Conservation (phyloP, 1,140 invertebrate genomes). For the Leptinotarsa lineolata region DNA sequence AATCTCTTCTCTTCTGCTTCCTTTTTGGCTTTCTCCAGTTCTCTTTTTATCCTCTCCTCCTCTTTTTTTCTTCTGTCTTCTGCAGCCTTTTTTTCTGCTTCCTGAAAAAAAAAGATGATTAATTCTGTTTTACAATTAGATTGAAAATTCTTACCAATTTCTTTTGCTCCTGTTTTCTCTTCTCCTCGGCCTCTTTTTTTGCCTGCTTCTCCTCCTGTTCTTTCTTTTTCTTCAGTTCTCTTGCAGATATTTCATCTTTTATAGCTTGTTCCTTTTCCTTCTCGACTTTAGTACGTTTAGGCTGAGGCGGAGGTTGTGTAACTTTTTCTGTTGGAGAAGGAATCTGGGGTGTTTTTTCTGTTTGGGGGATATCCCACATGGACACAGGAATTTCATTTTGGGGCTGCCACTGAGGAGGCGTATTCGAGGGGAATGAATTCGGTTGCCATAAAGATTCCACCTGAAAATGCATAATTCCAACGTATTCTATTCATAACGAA, state of each 20-base stretch:
- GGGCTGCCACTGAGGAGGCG: conserved; percentile 34
- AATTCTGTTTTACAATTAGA: background rate
- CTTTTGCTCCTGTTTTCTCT: conserved; percentile 43
- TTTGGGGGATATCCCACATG: conserved; percentile 52
- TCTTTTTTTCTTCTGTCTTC: conserved; percentile 60
- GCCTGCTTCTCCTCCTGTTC: conserved; percentile 55
- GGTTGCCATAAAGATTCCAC: conserved; percentile 52
- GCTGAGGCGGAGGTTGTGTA: conserved; percentile 2
- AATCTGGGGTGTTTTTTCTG: conserved; percentile 31
- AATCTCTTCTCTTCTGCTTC: conserved; percentile 58
- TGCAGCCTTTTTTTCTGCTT: conserved; percentile 59
- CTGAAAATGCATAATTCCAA: conserved; percentile 21
- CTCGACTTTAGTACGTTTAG: conserved; percentile 53
- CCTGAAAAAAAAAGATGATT: conserved; percentile 38
- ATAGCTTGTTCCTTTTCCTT: conserved; percentile 55
- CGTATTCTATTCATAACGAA: no score
- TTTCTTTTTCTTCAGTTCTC: conserved; percentile 55
- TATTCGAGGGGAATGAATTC: conserved; percentile 34
- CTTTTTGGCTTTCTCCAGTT: conserved; percentile 59
- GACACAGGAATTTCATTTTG: conserved; percentile 47
- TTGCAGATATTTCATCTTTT: conserved; percentile 50
- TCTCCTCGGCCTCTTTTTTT: conserved; percentile 56
- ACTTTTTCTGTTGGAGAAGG: conserved; percentile 27
- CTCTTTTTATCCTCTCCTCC: conserved; percentile 56
- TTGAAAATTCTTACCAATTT: conserved; percentile 33